A percentile compares a stretch with the other conserved stretches of the same genome.
These are phyloP conservation scores for Lamproptera curius DNA, from an alignment of 2,888 invertebrate genomes.

Conservation along the genomic window DNA sequence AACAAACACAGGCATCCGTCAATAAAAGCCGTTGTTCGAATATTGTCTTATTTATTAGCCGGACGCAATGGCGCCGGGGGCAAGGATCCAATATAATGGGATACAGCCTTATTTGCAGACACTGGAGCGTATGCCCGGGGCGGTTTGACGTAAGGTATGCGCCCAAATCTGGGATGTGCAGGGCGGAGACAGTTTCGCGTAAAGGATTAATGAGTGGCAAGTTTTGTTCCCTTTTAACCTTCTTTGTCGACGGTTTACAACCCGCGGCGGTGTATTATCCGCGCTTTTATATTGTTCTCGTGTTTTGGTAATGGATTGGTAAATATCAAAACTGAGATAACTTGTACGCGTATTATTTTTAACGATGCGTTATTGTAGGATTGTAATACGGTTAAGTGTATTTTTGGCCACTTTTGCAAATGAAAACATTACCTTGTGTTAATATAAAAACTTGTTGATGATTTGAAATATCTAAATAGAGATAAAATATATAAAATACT, in stretches of 20 bases:
- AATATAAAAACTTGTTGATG: no score
- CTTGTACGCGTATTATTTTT: no score
- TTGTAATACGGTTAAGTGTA: no score
- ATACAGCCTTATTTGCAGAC: slow-evolving; percentile 74
- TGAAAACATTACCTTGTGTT: no score
- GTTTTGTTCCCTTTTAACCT: slow-evolving; percentile 33
- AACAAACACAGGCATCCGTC: slow-evolving; percentile 51
- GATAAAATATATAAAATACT: no score
- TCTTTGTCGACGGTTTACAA: slow-evolving; percentile 24
- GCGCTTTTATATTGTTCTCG: slow-evolving; percentile 15
- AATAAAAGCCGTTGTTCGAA: slow-evolving; percentile 39
- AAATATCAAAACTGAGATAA: no score
- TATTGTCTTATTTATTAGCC: slow-evolving; percentile 74
- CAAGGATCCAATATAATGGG: slow-evolving; percentile 76
- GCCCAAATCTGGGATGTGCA: slow-evolving; percentile 50
- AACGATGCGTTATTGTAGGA: no score
- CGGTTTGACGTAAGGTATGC: slow-evolving; percentile 55
- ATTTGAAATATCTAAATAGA: no score
- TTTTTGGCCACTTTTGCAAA: no score
- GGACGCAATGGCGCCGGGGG: slow-evolving; percentile 63
- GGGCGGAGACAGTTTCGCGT: slow-evolving; percentile 30
- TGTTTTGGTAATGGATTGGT: no score
- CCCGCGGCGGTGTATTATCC: slow-evolving; percentile 11
- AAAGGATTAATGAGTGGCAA: slow-evolving; percentile 29
- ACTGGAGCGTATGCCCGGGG: slow-evolving; percentile 63